Base-by-base conservation (phyloP, 2,113 vertebrate species). In the Dipodomys spectabilis region DNA sequence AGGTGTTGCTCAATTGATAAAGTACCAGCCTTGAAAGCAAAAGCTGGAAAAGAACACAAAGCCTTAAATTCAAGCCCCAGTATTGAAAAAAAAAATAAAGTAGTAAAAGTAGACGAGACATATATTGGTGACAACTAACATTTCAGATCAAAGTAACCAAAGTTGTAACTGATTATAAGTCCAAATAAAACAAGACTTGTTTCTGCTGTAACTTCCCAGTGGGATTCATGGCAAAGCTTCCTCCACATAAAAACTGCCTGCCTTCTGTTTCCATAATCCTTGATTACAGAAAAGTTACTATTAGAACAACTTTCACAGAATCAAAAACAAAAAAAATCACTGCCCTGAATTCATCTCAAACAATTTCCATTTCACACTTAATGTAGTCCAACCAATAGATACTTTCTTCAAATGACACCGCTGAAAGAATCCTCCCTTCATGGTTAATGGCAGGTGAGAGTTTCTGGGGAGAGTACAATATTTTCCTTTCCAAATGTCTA, bases 211-310 rank as follows among this genome's bases (percentile, higher is more conserved):
- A 73, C 35, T 35, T 35, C 35, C 35, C 35, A 35, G 3, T 3
- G 35, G 35, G 35, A 35, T 35, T 35, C 35, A 35, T 35, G 35
- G 35, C 35, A 35, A 35, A 35, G 35, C 35, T 35, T 35, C 35
- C 22, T 71, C 4, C 16, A 82, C 44, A 96, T 39, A 81, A 62
- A 85, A 0, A 6, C 10, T 30, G 25, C 15, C n/a, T 39, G 49
- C 60, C 0, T 1, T 20, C 12, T 90, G 18, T 6, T 78, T 12
- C 69, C 65, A 0, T 78, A 44, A 49, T 0, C 74, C 68, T 5
- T 0, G 1, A 1, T 0, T 0, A 0, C 0, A 65, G 3, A 65
- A 0, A 0, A 9, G 30, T 60, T 49, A 44, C 57, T 28, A 23
- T 72, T 32, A 18, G 25, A 75, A 4, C 65, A 85, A 84, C 12